A percentile compares a stretch with the other conserved stretches of the same genome.
Conservation (phyloP, 2,888 invertebrate genomes). For the Athalia rosae region DNA sequence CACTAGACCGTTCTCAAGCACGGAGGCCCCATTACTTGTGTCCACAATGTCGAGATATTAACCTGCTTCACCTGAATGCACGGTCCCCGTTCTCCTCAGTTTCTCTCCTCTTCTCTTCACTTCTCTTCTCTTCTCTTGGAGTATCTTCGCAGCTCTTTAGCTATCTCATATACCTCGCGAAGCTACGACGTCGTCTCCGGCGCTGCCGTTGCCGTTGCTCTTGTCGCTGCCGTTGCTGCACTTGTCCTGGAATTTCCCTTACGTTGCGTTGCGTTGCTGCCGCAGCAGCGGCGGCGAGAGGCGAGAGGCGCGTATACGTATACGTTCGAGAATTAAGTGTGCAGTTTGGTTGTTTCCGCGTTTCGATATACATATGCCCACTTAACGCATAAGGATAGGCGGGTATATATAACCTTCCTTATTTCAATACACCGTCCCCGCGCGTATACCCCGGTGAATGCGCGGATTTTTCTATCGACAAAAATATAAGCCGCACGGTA, state of each 20-base stretch:
- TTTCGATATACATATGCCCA: constrained; percentile 42
- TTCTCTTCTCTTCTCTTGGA: constrained; percentile 51
- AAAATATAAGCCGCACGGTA: too few relatives aligned
- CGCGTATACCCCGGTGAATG: too few relatives aligned
- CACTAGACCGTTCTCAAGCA: constrained; percentile 59
- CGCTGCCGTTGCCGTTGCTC: constrained; percentile 42
- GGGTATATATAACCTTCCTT: background rate
- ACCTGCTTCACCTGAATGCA: constrained; percentile 66
- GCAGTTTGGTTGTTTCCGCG: constrained; percentile 54
- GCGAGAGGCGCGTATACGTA: too few relatives aligned
- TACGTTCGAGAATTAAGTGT: too few relatives aligned
- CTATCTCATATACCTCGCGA: background rate
- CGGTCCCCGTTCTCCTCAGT: constrained; percentile 40
- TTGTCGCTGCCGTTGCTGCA: constrained; percentile 53
- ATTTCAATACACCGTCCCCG: too few relatives aligned
- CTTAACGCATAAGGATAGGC: background rate
- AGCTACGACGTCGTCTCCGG: constrained; percentile 48
- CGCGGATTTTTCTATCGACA: background rate
- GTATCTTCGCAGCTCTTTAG: constrained; percentile 20
- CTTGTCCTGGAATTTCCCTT: constrained; percentile 67
- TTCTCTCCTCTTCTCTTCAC: background rate
- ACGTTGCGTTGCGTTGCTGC: constrained; percentile 58
- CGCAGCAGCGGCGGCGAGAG: background rate
- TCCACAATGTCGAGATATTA: constrained; percentile 70
- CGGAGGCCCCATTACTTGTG: constrained; percentile 67